Percentiles rank a stretch among this genome's conserved stretches.
Conservation (phyloP, 30 jellyfish, hydroid and myxozoan species). For the Mastigias papua region DNA sequence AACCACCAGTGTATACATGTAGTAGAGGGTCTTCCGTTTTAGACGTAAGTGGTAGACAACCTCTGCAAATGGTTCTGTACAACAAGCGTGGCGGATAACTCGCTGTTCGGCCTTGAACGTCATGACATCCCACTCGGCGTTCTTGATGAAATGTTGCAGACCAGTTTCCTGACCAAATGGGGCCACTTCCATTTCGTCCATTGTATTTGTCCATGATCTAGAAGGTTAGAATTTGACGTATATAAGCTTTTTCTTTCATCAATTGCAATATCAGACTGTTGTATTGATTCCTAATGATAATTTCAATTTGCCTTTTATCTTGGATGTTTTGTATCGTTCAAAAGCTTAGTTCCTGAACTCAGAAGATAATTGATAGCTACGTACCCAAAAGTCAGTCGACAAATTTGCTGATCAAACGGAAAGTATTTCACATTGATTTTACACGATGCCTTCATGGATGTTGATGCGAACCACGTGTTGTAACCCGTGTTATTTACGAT, state of each 20-base stretch:
- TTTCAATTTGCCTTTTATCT: not conserved
- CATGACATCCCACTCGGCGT: slow-evolving; percentile 86
- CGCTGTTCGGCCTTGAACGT: slow-evolving; percentile 46
- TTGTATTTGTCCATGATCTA: slow-evolving; percentile 71
- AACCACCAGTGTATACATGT: slow-evolving; percentile 76
- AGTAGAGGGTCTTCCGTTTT: slow-evolving; percentile 74
- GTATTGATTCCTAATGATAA: not conserved
- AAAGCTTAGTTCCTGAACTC: not conserved
- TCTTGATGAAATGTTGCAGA: slow-evolving; percentile 54
- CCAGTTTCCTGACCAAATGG: slow-evolving; percentile 30
- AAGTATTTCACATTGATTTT: slow-evolving; percentile 76
- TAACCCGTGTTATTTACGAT: slow-evolving; percentile 59
- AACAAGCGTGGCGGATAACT: slow-evolving; percentile 46
- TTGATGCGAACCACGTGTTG: slow-evolving; percentile 80
- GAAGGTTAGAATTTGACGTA: not conserved
- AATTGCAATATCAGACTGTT: not conserved
- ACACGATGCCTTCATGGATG: slow-evolving; percentile 73
- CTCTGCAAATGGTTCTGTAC: slow-evolving; percentile 74
- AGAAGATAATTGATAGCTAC: slow-evolving; percentile 22
- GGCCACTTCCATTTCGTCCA: slow-evolving; percentile 36
- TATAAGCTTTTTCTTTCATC: no score
- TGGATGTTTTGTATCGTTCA: not conserved
- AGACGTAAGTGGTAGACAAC: slow-evolving; percentile 69
- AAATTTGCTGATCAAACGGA: slow-evolving; percentile 82
- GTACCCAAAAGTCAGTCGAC: slow-evolving; percentile 73